Conservation (phyloP, 2,113 vertebrate genomes). For the Xenus cinereus region DNA sequence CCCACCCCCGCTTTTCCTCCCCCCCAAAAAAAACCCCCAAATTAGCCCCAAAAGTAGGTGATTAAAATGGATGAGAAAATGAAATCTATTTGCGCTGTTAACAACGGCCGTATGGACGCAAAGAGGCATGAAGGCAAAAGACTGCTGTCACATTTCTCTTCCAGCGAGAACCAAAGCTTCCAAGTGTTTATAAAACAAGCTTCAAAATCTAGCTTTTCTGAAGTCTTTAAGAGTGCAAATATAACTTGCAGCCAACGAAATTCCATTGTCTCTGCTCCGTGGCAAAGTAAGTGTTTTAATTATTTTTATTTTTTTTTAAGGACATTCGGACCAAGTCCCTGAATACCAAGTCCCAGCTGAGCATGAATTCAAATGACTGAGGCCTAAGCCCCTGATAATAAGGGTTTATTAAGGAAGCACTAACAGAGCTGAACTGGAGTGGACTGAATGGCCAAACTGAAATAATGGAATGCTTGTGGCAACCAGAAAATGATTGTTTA, state of each 20-base stretch:
- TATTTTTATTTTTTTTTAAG: background rate
- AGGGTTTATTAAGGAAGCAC: constrained; percentile 39
- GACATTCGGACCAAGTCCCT: background rate
- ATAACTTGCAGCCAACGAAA: background rate
- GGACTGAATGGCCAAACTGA: constrained; percentile 14
- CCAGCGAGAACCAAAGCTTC: background rate
- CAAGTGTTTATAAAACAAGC: constrained; percentile 48
- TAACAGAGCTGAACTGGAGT: constrained; percentile 10
- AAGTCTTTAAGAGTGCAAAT: constrained; percentile 33
- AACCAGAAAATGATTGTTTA: constrained; percentile 59
- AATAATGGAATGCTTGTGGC: constrained; percentile 64
- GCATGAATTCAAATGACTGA: constrained; percentile 30
- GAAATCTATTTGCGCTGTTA: background rate
- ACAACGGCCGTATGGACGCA: background rate
- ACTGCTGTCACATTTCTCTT: background rate
- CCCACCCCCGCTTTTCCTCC: too few species aligned
- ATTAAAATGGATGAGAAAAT: background rate
- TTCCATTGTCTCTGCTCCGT: constrained; percentile 16
- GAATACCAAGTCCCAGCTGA: constrained; percentile 17
- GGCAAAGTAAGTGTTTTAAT: constrained; percentile 2
- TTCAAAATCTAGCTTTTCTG: constrained; percentile 36
- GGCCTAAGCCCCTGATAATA: constrained; percentile 48
- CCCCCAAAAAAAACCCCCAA: too few species aligned
- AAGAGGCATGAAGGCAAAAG: background rate
- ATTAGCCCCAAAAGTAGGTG: background rate